Evolutionary conservation across 2,888 invertebrate species (phyloP).

Genomic region (Apamea epomidion): DNA sequence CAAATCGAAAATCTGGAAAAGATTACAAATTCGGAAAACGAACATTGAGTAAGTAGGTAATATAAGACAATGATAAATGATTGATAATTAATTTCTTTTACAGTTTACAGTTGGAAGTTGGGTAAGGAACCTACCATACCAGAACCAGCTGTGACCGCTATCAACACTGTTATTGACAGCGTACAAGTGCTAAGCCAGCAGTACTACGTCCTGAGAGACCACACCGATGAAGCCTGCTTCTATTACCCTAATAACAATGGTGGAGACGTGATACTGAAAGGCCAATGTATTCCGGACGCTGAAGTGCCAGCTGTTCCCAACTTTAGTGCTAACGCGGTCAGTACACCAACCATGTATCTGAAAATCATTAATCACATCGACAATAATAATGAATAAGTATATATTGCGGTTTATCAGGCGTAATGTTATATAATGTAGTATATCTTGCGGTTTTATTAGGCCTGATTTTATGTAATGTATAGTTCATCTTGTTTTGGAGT

Average conservation of each 20-base stretch:
- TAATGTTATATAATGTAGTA: background rate
- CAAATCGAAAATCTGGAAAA: background rate
- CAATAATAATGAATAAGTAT: background rate
- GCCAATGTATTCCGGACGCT: slow-evolving; percentile 75
- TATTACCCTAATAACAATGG: slow-evolving; percentile 83
- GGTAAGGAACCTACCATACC: slow-evolving; percentile 73
- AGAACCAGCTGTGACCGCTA: slow-evolving; percentile 59
- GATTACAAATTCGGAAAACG: background rate
- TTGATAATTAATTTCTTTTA: background rate
- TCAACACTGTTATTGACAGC: slow-evolving; percentile 70
- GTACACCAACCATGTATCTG: slow-evolving; percentile 42
- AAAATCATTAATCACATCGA: background rate
- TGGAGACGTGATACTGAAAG: slow-evolving; percentile 79
- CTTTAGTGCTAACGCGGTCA: slow-evolving; percentile 76
- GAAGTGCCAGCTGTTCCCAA: slow-evolving; percentile 70
- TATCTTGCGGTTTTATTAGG: background rate
- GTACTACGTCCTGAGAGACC: slow-evolving; percentile 76
- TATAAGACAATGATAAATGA: background rate
- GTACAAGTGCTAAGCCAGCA: slow-evolving; percentile 76
- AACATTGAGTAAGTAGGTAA: background rate
- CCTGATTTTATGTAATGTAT: background rate
- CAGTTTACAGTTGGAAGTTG: slow-evolving; percentile 84
- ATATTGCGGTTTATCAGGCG: background rate
- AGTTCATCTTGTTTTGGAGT: background rate
- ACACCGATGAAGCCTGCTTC: slow-evolving; percentile 80